Evolutionary conservation across 1,140 invertebrate genomes (phyloP).

Genomic region (Eriosoma lanigerum): DNA sequence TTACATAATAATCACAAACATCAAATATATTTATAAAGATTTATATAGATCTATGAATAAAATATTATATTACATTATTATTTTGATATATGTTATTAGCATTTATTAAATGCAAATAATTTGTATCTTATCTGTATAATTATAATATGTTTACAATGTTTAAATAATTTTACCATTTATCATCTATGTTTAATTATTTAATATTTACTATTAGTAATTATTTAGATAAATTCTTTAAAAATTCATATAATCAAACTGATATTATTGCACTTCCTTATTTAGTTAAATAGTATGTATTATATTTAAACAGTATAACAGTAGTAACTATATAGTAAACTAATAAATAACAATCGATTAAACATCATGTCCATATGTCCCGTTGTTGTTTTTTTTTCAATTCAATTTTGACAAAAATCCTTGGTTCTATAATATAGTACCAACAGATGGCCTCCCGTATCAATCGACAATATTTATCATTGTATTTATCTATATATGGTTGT

Average conservation of each 20-base stretch:
- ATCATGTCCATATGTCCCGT: not conserved
- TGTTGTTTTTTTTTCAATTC: constrained; percentile 6
- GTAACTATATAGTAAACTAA: too few species aligned
- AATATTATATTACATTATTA: too few species aligned
- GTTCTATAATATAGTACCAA: constrained; percentile 7
- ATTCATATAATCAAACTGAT: not conserved
- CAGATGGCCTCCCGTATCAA: constrained; percentile 46
- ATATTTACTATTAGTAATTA: not conserved
- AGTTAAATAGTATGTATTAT: constrained; percentile 14
- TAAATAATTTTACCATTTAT: too few species aligned
- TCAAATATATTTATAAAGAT: too few species aligned
- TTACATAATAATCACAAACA: too few species aligned
- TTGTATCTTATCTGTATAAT: too few species aligned
- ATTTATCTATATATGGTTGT: constrained; percentile 46
- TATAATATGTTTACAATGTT: too few species aligned
- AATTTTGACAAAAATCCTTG: constrained; percentile 40
- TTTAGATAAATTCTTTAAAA: not conserved
- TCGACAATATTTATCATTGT: constrained; percentile 38
- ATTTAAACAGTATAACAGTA: not conserved
- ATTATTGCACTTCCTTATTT: constrained; percentile 19
- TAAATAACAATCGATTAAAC: not conserved
- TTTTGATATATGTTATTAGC: too few species aligned
- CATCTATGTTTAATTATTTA: too few species aligned
- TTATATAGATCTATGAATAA: too few species aligned
- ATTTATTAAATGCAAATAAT: too few species aligned